Evolutionary conservation across 2,888 invertebrate genomes (phyloP).

Genomic region (Perdita meconis): DNA sequence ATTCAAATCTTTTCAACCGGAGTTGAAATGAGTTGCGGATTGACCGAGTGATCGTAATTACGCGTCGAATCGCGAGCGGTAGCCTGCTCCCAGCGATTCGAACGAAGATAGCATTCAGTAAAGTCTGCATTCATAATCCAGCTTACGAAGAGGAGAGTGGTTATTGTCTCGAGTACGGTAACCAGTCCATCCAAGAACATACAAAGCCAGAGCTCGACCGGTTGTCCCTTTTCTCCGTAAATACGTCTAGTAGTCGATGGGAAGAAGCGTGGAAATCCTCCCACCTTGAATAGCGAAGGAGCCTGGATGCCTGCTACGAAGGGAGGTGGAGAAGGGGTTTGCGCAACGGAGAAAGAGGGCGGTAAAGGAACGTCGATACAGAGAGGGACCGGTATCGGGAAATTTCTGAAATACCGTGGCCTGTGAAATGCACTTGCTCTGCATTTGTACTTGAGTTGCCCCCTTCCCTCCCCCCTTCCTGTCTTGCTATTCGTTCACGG

Average conservation of each 20-base stretch:
- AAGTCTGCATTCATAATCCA: constrained; percentile 44
- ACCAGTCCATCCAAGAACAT: constrained; percentile 42
- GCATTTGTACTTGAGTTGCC: constrained; percentile 67
- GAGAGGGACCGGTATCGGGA: constrained; percentile 65
- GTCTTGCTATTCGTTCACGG: constrained; percentile 27
- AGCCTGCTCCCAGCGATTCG: constrained; percentile 1
- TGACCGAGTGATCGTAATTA: constrained; percentile 46
- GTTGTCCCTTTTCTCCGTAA: constrained; percentile 42
- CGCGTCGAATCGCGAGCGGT: constrained; percentile 29
- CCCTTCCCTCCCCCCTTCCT: constrained; percentile 31
- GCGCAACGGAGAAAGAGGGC: constrained; percentile 62
- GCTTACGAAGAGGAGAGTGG: constrained; percentile 1
- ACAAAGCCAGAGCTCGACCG: constrained; percentile 44
- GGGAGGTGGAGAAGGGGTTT: background rate
- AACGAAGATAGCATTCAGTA: constrained; percentile 29
- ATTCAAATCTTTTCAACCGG: too few relatives aligned
- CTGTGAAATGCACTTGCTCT: constrained; percentile 72
- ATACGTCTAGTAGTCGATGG: constrained; percentile 46
- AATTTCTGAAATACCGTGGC: constrained; percentile 73
- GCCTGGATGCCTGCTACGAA: constrained; percentile 9
- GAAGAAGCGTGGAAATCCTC: constrained; percentile 54
- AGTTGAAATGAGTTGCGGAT: too few relatives aligned
- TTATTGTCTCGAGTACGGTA: constrained; percentile 58
- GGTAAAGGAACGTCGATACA: constrained; percentile 58
- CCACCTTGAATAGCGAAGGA: constrained; percentile 41